phyloP scores from a whole-genome alignment of 2,113 vertebrate genomes.

The Fregetta grallaria region DNA sequence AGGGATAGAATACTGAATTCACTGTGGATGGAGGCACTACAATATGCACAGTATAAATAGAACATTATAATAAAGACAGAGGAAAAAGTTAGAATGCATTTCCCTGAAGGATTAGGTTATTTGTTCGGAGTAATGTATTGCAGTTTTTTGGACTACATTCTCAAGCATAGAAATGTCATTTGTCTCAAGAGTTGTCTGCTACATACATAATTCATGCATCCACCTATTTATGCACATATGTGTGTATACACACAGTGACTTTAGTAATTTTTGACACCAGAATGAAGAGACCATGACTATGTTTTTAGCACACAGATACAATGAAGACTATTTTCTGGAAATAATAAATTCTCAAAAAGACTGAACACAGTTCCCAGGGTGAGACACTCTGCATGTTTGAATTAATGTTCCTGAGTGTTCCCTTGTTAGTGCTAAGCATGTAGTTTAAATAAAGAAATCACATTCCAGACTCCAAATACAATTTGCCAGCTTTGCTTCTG shows the following conservation, averaged over 20 bases:
- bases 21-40: constrained; percentile 36
- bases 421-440: constrained; percentile 31
- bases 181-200: background rate
- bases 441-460: constrained; percentile 62
- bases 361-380: background rate
- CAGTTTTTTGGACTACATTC: background rate
- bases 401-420: constrained; percentile 37
- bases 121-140: background rate
- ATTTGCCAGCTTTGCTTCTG: constrained; percentile 51
- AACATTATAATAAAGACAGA: background rate
- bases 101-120: background rate
- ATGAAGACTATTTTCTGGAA: background rate
- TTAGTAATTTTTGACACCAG: background rate
- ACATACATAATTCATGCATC: background rate
- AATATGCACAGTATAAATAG: background rate
- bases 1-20: constrained; percentile 3
- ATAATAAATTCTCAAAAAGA: constrained; percentile 11
- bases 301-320: background rate
- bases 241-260: background rate
- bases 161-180: background rate
- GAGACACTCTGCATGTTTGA: constrained; percentile 17
- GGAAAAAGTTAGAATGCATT: background rate
- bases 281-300: background rate
- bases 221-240: background rate
- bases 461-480: constrained; percentile 41